A percentile compares a stretch with the other conserved stretches of the same genome.
Evolutionary conservation across 2,888 invertebrate genomes (phyloP).

Genomic region (Craniophora ligustri): DNA sequence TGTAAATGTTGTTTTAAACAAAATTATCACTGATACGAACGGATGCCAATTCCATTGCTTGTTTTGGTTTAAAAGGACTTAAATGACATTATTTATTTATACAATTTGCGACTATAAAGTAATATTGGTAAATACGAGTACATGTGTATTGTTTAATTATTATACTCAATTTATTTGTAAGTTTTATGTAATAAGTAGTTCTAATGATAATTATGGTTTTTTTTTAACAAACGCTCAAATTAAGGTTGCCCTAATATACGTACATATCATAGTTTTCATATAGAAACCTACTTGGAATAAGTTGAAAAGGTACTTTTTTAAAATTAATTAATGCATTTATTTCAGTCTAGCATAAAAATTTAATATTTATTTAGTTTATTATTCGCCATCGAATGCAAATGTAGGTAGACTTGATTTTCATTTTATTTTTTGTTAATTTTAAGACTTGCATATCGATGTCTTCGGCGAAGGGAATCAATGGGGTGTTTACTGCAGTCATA

Average conservation of each 20-base stretch:
- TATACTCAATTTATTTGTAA: neutral
- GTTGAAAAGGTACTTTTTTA: neutral
- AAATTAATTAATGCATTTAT: neutral
- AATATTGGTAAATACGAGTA: too few species aligned
- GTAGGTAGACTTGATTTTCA: slow-evolving; percentile 23
- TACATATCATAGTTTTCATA: slow-evolving; percentile 14
- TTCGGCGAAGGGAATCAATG: slow-evolving; percentile 41
- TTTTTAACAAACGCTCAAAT: slow-evolving; percentile 24
- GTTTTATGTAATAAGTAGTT: too few species aligned
- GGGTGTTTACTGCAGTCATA: slow-evolving; percentile 61
- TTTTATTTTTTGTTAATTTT: slow-evolving; percentile 21
- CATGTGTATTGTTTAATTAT: too few species aligned
- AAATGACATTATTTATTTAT: too few species aligned
- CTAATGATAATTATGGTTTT: slow-evolving; percentile 5
- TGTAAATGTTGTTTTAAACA: neutral
- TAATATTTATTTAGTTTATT: slow-evolving; percentile 19
- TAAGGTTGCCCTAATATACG: slow-evolving; percentile 42
- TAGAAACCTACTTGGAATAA: neutral
- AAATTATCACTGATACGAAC: neutral
- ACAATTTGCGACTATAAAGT: too few species aligned
- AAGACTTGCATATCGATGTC: slow-evolving; percentile 13
- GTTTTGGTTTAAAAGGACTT: too few species aligned
- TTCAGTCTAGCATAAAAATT: neutral
- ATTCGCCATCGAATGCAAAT: slow-evolving; percentile 45
- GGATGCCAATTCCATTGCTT: neutral